Conservation (phyloP, 1,140 invertebrate genomes). For the Probaryconus sp. region DNA sequence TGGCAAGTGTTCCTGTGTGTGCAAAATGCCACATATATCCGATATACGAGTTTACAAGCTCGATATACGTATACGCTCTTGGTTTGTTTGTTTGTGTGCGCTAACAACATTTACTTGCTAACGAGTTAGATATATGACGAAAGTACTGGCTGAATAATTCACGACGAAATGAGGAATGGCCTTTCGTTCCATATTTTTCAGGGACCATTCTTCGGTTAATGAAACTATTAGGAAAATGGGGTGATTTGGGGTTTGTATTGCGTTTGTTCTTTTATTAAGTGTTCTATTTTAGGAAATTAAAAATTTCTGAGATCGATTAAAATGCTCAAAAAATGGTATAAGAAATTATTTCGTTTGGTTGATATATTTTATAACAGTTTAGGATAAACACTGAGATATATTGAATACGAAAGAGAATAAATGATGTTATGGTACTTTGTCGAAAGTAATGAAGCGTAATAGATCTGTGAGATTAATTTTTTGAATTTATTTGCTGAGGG, state of each 20-base stretch:
- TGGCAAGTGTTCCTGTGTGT: conserved; percentile 1
- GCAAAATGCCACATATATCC: conserved; percentile 43
- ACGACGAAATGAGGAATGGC: conserved; percentile 37
- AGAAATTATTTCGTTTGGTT: too few species aligned
- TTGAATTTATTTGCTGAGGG: conserved; percentile 65
- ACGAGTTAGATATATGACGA: conserved; percentile 32
- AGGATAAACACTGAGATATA: too few species aligned
- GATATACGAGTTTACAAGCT: conserved; percentile 34
- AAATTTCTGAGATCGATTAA: too few species aligned
- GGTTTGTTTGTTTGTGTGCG: conserved; percentile 12
- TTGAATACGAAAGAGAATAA: too few species aligned
- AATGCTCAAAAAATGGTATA: too few species aligned
- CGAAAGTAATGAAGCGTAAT: conserved; percentile 20
- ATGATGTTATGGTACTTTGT: background rate
- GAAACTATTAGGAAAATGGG: conserved; percentile 6
- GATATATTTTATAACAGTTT: too few species aligned
- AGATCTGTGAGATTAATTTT: conserved; percentile 57
- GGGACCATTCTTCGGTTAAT: too few species aligned
- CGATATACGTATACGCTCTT: conserved; percentile 1
- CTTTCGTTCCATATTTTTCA: conserved; percentile 39
- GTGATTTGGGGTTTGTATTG: too few species aligned
- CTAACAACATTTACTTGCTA: conserved; percentile 52
- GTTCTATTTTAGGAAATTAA: too few species aligned
- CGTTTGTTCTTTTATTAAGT: too few species aligned
- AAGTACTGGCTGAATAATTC: conserved; percentile 39